phyloP scores from a whole-genome alignment of 2,797 vertebrate species.

The Botia almorhae region DNA sequence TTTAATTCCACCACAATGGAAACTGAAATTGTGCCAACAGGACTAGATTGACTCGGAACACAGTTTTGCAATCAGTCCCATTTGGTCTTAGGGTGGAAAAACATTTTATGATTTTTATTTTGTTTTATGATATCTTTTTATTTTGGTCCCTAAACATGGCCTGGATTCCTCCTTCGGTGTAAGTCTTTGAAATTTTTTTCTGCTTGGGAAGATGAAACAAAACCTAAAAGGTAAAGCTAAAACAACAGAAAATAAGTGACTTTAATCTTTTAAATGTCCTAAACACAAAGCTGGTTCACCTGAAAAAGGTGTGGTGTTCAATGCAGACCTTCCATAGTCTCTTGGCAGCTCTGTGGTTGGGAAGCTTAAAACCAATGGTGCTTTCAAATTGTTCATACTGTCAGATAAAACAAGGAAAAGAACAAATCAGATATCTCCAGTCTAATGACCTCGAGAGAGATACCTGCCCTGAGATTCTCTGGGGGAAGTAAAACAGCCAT shows the following conservation, averaged over 20 bases:
- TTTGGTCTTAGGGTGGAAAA: too few species aligned
- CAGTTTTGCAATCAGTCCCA: too few species aligned
- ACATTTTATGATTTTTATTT: too few species aligned
- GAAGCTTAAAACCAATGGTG: conserved; percentile 97
- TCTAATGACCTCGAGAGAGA: conserved; percentile 43
- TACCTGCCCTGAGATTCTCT: conserved; percentile 46
- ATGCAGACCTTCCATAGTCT: conserved; percentile 99
- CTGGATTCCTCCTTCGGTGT: neutral
- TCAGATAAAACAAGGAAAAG: conserved; percentile 8
- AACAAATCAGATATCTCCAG: conserved; percentile 7
- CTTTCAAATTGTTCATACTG: conserved; percentile 89
- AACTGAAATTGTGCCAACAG: too few species aligned
- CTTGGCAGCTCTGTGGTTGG: conserved; percentile 96
- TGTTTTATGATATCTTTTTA: too few species aligned
- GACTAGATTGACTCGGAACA: too few species aligned
- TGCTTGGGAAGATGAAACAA: neutral
- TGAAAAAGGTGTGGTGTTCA: conserved; percentile 98
- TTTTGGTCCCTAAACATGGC: too few species aligned
- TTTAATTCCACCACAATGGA: too few species aligned
- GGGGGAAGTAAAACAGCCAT: conserved; percentile 12
- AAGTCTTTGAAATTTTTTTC: too few species aligned
- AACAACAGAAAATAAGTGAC: neutral
- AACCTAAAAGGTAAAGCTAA: neutral
- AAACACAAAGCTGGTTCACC: conserved; percentile 76
- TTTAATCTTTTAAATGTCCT: neutral